Conservation (phyloP, 1,140 invertebrate species). For the Trypoxylus dichotomus region DNA sequence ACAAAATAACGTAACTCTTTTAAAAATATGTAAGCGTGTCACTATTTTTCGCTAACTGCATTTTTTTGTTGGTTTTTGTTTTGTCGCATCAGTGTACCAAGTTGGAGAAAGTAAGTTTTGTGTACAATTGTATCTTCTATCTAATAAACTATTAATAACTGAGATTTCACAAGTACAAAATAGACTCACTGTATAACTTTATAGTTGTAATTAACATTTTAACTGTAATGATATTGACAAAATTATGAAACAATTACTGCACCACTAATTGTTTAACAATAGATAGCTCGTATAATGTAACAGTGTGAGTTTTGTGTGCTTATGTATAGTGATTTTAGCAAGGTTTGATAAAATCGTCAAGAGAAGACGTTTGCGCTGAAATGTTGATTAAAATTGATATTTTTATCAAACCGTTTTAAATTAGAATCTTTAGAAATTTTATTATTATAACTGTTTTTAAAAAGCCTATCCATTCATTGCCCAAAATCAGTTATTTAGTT, state of each 20-base stretch:
- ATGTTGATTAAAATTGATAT: background rate
- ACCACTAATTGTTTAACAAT: constrained; percentile 23
- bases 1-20: background rate
- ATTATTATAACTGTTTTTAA: background rate
- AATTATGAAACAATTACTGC: background rate
- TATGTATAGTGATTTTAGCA: background rate
- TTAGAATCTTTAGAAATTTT: background rate
- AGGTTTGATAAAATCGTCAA: background rate
- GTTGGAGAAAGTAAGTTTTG: constrained; percentile 53
- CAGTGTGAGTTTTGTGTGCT: constrained; percentile 25
- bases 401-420: background rate
- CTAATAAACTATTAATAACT: constrained; percentile 25
- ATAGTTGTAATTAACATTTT: constrained; percentile 17
- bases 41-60: constrained; percentile 34
- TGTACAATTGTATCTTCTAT: constrained; percentile 40
- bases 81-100: constrained; percentile 46
- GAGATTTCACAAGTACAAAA: background rate
- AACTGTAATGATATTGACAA: background rate
- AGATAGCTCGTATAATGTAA: constrained; percentile 20
- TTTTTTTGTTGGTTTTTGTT: constrained; percentile 43
- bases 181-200: background rate
- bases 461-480: background rate
- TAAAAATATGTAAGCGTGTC: background rate
- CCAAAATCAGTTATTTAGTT: too few relatives aligned
- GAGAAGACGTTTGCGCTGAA: background rate